These are phyloP conservation scores for Hyphantria cunea DNA, from an alignment of 1,140 invertebrate genomes.

Conservation along the genomic window DNA sequence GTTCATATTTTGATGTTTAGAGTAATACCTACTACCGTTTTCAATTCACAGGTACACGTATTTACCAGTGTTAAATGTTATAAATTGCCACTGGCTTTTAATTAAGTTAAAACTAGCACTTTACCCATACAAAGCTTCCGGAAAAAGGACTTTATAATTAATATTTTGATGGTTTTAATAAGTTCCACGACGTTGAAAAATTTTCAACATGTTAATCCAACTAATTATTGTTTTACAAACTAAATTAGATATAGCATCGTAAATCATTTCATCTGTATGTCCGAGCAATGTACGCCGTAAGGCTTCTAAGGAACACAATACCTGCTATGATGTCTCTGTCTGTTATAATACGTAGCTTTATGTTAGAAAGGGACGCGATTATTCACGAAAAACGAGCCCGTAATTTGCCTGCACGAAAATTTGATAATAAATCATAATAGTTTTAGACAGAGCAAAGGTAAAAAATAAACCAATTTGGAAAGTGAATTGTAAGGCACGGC, in stretches of 20 bases:
- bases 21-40: conserved; percentile 7
- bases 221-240: conserved; percentile 69
- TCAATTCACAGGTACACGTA: conserved; percentile 22
- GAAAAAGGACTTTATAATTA: conserved; percentile 47
- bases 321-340: conserved; percentile 59
- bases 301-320: conserved; percentile 66
- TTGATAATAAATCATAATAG: conserved; percentile 81
- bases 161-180: conserved; percentile 52
- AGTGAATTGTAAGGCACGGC: conserved; percentile 81
- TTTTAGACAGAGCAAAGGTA: conserved; percentile 77
- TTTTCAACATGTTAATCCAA: conserved; percentile 76
- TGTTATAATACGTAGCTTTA: conserved; percentile 37
- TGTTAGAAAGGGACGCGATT: conserved; percentile 57
- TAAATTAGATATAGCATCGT: conserved; percentile 76
- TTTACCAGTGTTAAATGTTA: conserved; percentile 5
- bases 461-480: conserved; percentile 81
- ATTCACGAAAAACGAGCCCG: conserved; percentile 62
- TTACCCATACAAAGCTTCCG: conserved; percentile 37
- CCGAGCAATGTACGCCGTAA: conserved; percentile 56
- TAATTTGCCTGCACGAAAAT: conserved; percentile 81
- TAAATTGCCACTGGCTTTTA: neutral
- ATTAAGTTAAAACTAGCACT: neutral
- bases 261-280: conserved; percentile 72
- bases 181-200: conserved; percentile 63
- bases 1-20: conserved; percentile 27